Percentiles rank a stretch among this genome's conserved stretches.
phyloP scores from a whole-genome alignment of 2,888 invertebrate species.

The Stenodema calcarata region DNA sequence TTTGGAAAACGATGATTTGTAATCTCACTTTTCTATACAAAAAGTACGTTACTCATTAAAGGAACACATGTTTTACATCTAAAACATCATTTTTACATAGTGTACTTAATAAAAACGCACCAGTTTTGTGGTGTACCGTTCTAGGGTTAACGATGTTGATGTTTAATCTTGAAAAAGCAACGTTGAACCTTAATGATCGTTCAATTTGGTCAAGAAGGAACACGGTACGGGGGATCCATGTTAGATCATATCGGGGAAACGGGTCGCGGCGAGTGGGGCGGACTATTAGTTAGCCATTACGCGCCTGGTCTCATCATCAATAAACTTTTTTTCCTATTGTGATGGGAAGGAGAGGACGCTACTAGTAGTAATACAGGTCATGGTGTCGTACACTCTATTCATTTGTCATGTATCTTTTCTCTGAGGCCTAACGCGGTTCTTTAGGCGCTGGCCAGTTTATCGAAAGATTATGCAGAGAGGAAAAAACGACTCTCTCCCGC shows the following conservation, averaged over 20 bases:
- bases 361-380: slow-evolving; percentile 13
- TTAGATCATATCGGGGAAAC: neutral
- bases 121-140: no score
- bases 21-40: no score
- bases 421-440: neutral
- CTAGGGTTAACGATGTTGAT: no score
- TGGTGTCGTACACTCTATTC: neutral
- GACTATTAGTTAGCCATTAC: slow-evolving; percentile 33
- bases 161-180: neutral
- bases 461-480: neutral
- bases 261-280: neutral
- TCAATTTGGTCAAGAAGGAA: neutral
- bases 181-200: neutral
- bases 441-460: neutral
- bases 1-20: no score
- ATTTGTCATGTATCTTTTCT: neutral
- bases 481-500: neutral
- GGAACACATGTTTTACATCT: no score
- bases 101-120: no score
- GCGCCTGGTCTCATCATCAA: slow-evolving; percentile 6
- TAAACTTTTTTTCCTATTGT: slow-evolving; percentile 11
- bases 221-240: neutral
- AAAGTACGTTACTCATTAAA: no score
- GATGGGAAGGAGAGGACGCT: neutral
- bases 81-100: no score